phyloP scores from a whole-genome alignment of 2,113 vertebrate genomes.

The Pygoscelis antarcticus region DNA sequence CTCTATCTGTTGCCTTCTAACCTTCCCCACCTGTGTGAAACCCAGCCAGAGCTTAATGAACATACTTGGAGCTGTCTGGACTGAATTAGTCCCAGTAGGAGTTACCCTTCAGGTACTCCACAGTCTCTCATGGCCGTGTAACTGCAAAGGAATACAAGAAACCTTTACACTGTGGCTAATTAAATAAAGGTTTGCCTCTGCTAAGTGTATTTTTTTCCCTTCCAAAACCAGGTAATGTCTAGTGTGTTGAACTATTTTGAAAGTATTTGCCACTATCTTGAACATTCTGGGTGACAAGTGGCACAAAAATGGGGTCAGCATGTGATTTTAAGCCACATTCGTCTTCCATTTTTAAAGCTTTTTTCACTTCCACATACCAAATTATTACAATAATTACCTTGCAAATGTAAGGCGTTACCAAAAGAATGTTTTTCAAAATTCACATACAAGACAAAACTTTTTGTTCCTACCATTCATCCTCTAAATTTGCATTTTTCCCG shows the following conservation, averaged over 20 bases:
- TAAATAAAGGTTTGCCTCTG: constrained; percentile 72
- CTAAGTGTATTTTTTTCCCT: constrained; percentile 10
- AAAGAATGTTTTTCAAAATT: neutral
- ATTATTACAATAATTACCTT: neutral
- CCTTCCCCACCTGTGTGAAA: constrained; percentile 90
- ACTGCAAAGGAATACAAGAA: constrained; percentile 72
- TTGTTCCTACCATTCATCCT: neutral
- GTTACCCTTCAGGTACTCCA: constrained; percentile 84
- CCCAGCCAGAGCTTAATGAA: constrained; percentile 91
- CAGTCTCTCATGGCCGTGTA: constrained; percentile 55
- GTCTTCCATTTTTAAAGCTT: neutral
- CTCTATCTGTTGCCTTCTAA: constrained; percentile 86
- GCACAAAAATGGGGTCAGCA: neutral
- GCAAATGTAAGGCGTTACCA: neutral
- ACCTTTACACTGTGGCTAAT: constrained; percentile 74
- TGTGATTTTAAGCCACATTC: neutral
- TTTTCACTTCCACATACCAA: neutral
- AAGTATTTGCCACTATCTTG: neutral
- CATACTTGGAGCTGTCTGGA: constrained; percentile 90
- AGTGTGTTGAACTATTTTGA: neutral
- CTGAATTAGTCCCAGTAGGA: constrained; percentile 95
- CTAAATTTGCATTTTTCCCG: neutral
- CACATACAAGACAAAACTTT: neutral
- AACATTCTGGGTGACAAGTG: neutral
- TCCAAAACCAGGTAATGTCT: constrained; percentile 33